Evolutionary conservation across 2,113 vertebrate species (phyloP).

Genomic region (human (Homo sapiens)): DNA sequence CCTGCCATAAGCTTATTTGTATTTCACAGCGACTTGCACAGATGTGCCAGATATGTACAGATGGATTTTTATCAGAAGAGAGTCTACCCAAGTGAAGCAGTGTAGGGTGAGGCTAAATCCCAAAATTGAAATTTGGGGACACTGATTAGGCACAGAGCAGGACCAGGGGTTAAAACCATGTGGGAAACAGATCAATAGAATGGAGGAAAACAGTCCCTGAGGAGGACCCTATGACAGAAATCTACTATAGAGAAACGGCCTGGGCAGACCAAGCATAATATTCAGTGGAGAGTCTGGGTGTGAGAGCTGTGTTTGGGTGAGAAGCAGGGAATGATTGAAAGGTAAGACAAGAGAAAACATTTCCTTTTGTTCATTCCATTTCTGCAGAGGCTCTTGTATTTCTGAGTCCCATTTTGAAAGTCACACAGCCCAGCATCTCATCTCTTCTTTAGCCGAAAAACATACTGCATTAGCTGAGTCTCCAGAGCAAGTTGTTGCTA

Average conservation of each 20-base stretch:
- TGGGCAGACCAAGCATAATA: fast-evolving
- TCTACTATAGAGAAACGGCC: fast-evolving
- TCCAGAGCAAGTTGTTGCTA: not conserved
- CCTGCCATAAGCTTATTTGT: not conserved
- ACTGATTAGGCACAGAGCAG: not conserved
- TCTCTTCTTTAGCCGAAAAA: not conserved
- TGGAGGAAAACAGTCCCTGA: not conserved
- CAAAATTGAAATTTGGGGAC: not conserved
- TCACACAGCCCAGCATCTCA: not conserved
- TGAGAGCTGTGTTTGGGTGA: not conserved
- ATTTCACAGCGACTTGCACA: not conserved
- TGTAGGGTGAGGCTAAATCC: not conserved
- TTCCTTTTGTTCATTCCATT: not conserved
- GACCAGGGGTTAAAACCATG: not conserved
- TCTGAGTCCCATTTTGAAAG: not conserved
- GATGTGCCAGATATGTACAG: not conserved
- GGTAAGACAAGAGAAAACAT: too few relatives aligned
- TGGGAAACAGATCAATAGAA: not conserved
- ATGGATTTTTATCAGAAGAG: not conserved
- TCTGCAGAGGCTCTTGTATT: not conserved
- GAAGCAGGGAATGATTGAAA: not conserved
- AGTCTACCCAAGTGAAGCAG: not conserved
- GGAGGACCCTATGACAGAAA: not conserved
- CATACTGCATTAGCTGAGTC: not conserved
- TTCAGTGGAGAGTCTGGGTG: fast-evolving